Conservation (phyloP, 2,113 vertebrate genomes). For the Labrus mixtus region DNA sequence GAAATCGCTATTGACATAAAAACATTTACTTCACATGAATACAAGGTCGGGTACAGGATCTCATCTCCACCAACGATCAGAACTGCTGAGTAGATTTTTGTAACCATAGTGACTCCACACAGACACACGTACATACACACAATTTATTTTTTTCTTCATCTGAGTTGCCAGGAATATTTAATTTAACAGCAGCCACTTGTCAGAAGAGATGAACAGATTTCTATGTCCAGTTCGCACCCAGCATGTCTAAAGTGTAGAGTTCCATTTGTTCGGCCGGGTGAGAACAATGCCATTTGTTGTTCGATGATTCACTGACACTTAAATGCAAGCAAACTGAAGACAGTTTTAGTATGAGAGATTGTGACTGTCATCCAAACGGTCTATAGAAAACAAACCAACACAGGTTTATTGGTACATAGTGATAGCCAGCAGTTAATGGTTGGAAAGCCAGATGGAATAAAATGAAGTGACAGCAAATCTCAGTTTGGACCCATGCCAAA, state of each 20-base stretch:
- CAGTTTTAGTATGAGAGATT: background rate
- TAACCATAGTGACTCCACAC: slow-evolving; percentile 70
- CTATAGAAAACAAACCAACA: background rate
- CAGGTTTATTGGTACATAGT: background rate
- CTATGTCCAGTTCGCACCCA: slow-evolving; percentile 5
- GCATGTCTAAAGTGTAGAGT: background rate
- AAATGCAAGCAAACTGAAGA: background rate
- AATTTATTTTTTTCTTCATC: background rate
- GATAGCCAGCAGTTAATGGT: background rate
- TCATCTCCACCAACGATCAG: slow-evolving; percentile 31
- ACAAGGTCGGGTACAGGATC: slow-evolving; percentile 56
- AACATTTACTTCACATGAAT: slow-evolving; percentile 59
- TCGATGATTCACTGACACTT: slow-evolving; percentile 13
- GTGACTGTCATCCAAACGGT: background rate
- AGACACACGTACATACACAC: background rate
- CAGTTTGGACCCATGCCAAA: background rate
- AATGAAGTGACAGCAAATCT: slow-evolving; percentile 7
- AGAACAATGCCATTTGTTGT: slow-evolving; percentile 32
- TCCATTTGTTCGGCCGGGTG: background rate
- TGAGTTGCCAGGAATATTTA: slow-evolving; percentile 42
- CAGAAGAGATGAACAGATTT: slow-evolving; percentile 10
- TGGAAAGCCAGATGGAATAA: slow-evolving; percentile 3
- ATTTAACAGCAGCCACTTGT: slow-evolving; percentile 35
- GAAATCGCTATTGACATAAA: slow-evolving; percentile 44
- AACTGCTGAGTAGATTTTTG: slow-evolving; percentile 37